Percentiles rank a stretch among this genome's conserved stretches.
phyloP scores from a whole-genome alignment of 1,140 invertebrate genomes.

The Drosophila elegans region DNA sequence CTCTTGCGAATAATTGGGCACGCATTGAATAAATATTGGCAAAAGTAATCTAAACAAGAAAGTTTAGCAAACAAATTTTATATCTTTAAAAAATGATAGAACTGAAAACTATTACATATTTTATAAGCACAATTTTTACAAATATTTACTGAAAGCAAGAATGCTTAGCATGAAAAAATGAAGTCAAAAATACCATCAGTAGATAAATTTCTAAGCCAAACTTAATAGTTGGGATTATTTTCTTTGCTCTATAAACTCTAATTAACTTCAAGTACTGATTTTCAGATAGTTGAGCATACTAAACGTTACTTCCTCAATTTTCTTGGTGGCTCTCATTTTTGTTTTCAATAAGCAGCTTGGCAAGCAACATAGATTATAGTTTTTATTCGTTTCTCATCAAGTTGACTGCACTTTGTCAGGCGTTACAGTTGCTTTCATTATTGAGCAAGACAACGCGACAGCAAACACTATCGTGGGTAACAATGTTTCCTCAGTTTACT shows the following conservation, averaged over 20 bases:
- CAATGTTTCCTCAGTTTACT: slow-evolving; percentile 30
- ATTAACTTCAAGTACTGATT: no score
- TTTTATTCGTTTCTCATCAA: slow-evolving; percentile 51
- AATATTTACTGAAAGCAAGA: no score
- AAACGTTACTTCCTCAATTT: slow-evolving; percentile 3
- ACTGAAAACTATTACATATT: not conserved
- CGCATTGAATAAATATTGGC: slow-evolving; percentile 20
- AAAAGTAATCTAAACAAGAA: slow-evolving; percentile 9
- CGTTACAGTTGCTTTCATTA: slow-evolving; percentile 33
- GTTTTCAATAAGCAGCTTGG: not conserved
- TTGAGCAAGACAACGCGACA: slow-evolving; percentile 23
- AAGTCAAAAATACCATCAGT: no score
- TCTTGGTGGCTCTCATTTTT: slow-evolving; percentile 48
- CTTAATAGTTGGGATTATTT: no score
- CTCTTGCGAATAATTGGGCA: slow-evolving; percentile 8
- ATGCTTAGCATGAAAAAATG: no score
- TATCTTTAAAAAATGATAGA: not conserved
- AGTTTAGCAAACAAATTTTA: not conserved
- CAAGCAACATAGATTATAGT: slow-evolving; percentile 29
- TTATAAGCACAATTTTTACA: not conserved
- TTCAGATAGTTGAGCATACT: not conserved
- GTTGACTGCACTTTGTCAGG: slow-evolving; percentile 23
- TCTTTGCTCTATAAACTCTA: no score
- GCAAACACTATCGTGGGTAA: not conserved
- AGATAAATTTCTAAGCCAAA: no score